A percentile compares a stretch with the other conserved stretches of the same genome.
These are phyloP conservation scores for Alfaro cultratus DNA, from an alignment of 2,797 vertebrate species.

Conservation along the genomic window DNA sequence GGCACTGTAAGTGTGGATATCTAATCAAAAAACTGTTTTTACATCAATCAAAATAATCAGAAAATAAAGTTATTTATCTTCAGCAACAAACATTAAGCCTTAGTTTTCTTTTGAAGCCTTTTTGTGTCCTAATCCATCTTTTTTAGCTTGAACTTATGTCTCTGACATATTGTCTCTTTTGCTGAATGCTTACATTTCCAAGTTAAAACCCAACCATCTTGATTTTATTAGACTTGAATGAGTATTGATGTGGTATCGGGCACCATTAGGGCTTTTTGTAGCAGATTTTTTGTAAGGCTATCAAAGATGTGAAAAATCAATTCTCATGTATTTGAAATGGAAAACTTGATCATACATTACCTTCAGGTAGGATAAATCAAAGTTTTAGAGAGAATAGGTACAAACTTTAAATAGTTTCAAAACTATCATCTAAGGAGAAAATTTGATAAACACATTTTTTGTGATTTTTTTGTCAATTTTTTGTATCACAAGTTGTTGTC, in stretches of 20 bases:
- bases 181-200: constrained; percentile 27
- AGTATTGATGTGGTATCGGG: constrained; percentile 70
- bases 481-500: neutral
- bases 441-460: constrained; percentile 22
- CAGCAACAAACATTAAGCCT: constrained; percentile 55
- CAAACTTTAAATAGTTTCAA: constrained; percentile 42
- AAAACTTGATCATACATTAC: constrained; percentile 67
- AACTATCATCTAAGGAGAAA: constrained; percentile 21
- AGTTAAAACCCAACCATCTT: constrained; percentile 34
- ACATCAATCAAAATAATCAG: neutral
- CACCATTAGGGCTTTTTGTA: constrained; percentile 62
- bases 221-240: constrained; percentile 48
- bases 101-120: constrained; percentile 64
- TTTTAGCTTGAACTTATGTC: constrained; percentile 47
- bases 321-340: constrained; percentile 74
- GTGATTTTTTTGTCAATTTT: neutral
- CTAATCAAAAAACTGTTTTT: neutral
- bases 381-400: constrained; percentile 39
- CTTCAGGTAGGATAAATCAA: constrained; percentile 50
- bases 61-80: neutral
- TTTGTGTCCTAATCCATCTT: constrained; percentile 48
- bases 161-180: constrained; percentile 35
- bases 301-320: constrained; percentile 70
- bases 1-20: neutral
- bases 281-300: constrained; percentile 61